phyloP scores from a whole-genome alignment of 2,888 invertebrate genomes.

The Dioctria linearis region DNA sequence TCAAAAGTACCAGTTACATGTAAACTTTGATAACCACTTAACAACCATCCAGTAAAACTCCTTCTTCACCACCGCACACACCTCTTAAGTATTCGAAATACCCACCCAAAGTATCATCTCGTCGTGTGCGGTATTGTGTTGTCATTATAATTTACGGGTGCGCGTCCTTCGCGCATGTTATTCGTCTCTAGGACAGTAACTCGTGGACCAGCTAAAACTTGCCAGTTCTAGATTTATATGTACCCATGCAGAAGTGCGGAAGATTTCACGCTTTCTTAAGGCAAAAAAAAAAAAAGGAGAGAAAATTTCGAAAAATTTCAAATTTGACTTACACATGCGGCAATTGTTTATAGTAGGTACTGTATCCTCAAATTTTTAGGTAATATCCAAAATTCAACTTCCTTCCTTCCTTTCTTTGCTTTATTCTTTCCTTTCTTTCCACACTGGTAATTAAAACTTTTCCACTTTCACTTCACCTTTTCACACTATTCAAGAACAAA shows the following conservation, averaged over 20 bases:
- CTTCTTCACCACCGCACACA: too few species aligned
- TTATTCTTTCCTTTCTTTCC: too few species aligned
- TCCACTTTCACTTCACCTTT: slow-evolving; percentile 40
- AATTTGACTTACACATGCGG: slow-evolving; percentile 34
- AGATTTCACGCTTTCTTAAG: not conserved
- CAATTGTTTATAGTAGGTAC: not conserved
- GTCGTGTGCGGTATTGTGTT: not conserved
- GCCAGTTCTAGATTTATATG: slow-evolving; percentile 5
- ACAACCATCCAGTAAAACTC: too few species aligned
- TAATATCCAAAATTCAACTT: slow-evolving; percentile 21
- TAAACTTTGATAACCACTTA: too few species aligned
- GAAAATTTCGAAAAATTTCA: not conserved
- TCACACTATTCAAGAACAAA: slow-evolving; percentile 11
- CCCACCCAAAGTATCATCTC: too few species aligned
- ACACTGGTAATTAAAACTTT: slow-evolving; percentile 15
- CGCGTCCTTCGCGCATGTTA: slow-evolving; percentile 32
- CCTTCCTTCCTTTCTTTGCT: not conserved
- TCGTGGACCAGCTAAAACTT: slow-evolving; percentile 10
- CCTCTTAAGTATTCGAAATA: too few species aligned
- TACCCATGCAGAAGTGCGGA: not conserved
- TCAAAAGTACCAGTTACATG: too few species aligned
- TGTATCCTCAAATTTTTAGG: slow-evolving; percentile 7
- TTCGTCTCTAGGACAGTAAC: slow-evolving; percentile 15
- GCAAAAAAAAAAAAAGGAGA: not conserved
- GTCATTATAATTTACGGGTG: slow-evolving; percentile 8